These are phyloP conservation scores for Teleogryllus occipitalis DNA, from an alignment of 1,140 invertebrate genomes.

Conservation along the genomic window DNA sequence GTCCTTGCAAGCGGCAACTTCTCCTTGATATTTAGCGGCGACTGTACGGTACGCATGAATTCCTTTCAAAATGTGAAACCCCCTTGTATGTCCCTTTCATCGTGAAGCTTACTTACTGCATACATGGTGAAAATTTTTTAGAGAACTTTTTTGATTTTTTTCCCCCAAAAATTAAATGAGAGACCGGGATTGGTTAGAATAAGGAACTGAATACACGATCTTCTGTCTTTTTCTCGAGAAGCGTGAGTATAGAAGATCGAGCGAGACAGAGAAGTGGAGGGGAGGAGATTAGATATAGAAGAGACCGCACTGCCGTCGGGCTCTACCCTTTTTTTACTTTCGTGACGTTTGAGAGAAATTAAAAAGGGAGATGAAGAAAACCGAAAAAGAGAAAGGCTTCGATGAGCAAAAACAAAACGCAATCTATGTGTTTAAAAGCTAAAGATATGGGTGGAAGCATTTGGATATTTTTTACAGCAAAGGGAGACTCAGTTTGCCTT, in stretches of 20 bases:
- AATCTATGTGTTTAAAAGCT: slow-evolving; percentile 5
- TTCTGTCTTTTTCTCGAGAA: not conserved
- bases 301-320: not conserved
- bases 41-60: not conserved
- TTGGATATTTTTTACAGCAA: not conserved
- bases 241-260: not conserved
- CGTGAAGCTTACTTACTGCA: not conserved
- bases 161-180: not conserved
- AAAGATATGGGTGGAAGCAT: not conserved
- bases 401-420: not conserved
- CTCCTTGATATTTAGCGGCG: not conserved
- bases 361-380: not conserved
- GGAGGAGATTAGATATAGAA: not conserved
- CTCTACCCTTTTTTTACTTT: not conserved
- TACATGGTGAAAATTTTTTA: not conserved
- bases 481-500: not conserved
- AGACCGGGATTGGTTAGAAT: not conserved
- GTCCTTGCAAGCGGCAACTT: not conserved
- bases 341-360: not conserved
- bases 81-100: not conserved
- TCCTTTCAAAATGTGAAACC: not conserved
- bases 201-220: not conserved
- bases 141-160: not conserved
- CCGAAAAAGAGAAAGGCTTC: not conserved
- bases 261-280: not conserved